Conservation (phyloP, 2,113 vertebrate genomes). For the Corythornis cristatus region DNA sequence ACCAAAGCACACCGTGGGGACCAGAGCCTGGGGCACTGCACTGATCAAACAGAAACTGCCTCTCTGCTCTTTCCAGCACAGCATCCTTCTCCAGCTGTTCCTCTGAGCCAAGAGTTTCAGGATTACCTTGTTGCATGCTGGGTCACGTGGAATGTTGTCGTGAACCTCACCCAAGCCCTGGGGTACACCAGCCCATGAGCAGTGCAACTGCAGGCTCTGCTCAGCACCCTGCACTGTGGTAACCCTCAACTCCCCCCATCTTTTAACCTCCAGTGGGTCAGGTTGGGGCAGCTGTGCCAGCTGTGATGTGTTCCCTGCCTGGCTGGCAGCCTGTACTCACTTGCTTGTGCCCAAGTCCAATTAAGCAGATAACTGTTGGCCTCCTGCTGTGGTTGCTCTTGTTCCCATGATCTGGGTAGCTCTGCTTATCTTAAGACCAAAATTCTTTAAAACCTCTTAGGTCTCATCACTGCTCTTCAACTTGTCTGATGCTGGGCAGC, state of each 20-base stretch:
- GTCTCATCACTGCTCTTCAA: neutral
- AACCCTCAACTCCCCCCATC: neutral
- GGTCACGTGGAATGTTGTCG: fast-evolving
- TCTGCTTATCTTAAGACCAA: neutral
- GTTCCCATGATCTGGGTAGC: neutral
- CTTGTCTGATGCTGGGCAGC: neutral
- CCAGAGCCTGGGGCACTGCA: neutral
- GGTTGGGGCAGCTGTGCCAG: neutral
- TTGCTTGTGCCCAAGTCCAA: neutral
- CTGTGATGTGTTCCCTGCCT: neutral
- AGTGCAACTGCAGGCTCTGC: neutral
- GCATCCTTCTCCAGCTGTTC: neutral
- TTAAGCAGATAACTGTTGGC: neutral
- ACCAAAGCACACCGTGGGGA: neutral
- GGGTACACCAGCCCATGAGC: neutral
- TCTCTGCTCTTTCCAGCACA: neutral
- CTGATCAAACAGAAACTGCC: neutral
- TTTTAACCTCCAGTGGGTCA: neutral
- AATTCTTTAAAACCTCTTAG: neutral
- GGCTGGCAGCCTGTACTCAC: fast-evolving
- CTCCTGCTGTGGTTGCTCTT: neutral
- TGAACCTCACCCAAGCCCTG: neutral
- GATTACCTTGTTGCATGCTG: neutral
- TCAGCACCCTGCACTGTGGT: neutral
- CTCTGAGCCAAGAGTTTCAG: neutral